Evolutionary conservation across 1,140 invertebrate species (phyloP).

Genomic region (Chironomus striatipennis): DNA sequence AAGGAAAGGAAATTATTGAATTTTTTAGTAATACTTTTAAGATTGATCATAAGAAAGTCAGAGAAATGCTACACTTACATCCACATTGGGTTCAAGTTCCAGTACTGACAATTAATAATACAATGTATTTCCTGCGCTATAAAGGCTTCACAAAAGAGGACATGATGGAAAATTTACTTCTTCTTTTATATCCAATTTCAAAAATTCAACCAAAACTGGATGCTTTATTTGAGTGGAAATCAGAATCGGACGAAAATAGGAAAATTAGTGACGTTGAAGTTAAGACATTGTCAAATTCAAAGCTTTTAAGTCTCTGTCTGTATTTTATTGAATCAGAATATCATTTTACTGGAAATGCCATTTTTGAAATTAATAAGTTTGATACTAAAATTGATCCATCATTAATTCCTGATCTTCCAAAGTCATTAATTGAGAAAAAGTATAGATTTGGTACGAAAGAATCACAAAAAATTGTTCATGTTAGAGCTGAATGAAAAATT

Average conservation of each 20-base stretch:
- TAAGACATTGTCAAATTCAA: constrained; percentile 24
- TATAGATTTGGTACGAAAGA: too few relatives aligned
- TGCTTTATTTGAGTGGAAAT: background rate
- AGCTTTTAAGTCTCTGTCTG: constrained; percentile 36
- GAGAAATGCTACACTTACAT: constrained; percentile 41
- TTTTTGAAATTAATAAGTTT: constrained; percentile 38
- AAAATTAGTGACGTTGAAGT: constrained; percentile 25
- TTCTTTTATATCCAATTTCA: constrained; percentile 48
- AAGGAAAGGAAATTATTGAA: constrained; percentile 46
- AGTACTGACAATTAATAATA: constrained; percentile 43
- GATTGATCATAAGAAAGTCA: constrained; percentile 33
- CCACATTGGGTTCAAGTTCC: constrained; percentile 50
- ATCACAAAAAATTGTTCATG: background rate
- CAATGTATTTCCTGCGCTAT: constrained; percentile 41
- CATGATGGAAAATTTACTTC: constrained; percentile 44
- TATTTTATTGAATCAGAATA: constrained; percentile 41
- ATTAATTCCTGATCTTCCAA: constrained; percentile 36
- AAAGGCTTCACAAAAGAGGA: constrained; percentile 41
- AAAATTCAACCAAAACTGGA: background rate
- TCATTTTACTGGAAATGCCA: constrained; percentile 43
- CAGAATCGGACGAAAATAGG: background rate
- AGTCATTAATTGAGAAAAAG: constrained; percentile 28
- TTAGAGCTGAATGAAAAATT: background rate
- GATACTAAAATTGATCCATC: constrained; percentile 28
- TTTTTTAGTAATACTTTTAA: constrained; percentile 34